Conservation (phyloP, 2,797 vertebrate genomes). For the Myoxocephalus aenaeus region DNA sequence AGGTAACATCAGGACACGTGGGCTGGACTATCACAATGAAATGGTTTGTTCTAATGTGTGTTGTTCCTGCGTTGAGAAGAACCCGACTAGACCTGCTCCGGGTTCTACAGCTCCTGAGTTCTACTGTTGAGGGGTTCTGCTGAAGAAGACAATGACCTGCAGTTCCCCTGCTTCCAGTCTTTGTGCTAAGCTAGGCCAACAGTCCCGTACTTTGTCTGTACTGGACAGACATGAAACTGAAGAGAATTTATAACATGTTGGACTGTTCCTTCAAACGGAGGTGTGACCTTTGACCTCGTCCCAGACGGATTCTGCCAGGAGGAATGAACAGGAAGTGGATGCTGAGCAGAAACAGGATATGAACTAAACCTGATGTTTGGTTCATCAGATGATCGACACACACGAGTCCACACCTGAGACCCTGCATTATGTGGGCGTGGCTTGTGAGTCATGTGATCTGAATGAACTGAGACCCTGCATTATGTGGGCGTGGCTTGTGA, state of each 20-base stretch:
- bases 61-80: neutral
- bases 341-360: neutral
- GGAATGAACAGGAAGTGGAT: neutral
- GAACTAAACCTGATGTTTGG: neutral
- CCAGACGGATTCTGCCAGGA: neutral
- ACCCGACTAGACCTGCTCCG: neutral
- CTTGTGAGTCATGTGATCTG: neutral
- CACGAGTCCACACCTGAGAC: neutral
- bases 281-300: neutral
- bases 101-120: too few species aligned
- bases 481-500: neutral
- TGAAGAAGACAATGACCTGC: neutral
- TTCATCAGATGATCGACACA: neutral
- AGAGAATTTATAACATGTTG: neutral
- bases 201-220: neutral
- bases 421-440: neutral
- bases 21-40: neutral
- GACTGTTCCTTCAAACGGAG: slow-evolving; percentile 1
- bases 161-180: neutral
- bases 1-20: neutral
- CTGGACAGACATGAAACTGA: neutral
- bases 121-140: too few species aligned
- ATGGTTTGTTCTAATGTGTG: neutral
- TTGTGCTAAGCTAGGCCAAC: neutral
- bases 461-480: neutral